phyloP scores from a whole-genome alignment of 2,113 vertebrate species.

The Muntiacus muntjak region DNA sequence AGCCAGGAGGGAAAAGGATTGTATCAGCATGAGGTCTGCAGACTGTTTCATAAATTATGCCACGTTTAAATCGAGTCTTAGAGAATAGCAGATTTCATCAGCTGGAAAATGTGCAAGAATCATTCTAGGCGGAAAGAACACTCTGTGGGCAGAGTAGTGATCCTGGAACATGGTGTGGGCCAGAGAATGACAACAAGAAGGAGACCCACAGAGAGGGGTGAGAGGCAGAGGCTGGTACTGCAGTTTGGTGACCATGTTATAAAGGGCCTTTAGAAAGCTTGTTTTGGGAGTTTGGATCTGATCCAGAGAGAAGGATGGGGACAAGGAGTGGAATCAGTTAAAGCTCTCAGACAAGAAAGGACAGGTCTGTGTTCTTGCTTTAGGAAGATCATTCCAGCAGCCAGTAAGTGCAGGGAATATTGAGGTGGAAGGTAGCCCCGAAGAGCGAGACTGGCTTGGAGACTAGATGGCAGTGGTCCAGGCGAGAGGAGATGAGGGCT shows the following conservation, averaged over 20 bases:
- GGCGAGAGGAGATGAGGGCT: background rate
- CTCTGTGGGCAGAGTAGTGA: background rate
- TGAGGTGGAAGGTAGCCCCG: background rate
- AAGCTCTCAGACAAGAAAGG: background rate
- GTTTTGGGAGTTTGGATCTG: background rate
- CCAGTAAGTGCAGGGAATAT: background rate
- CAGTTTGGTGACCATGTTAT: background rate
- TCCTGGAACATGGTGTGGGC: background rate
- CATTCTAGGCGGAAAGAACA: background rate
- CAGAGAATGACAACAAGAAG: background rate
- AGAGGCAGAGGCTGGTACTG: background rate
- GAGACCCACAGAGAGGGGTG: too few relatives aligned
- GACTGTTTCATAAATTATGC: background rate
- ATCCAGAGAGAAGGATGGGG: background rate
- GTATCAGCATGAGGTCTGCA: background rate
- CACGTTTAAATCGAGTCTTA: background rate
- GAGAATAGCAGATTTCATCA: background rate
- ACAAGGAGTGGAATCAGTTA: background rate
- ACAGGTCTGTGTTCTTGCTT: background rate
- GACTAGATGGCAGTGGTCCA: too few relatives aligned
- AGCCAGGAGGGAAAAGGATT: background rate
- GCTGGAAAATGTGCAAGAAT: background rate
- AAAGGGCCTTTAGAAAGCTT: background rate
- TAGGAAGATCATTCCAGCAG: background rate
- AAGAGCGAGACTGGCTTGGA: background rate